phyloP scores from a whole-genome alignment of 1,140 invertebrate genomes.

The Cylas formicarius region DNA sequence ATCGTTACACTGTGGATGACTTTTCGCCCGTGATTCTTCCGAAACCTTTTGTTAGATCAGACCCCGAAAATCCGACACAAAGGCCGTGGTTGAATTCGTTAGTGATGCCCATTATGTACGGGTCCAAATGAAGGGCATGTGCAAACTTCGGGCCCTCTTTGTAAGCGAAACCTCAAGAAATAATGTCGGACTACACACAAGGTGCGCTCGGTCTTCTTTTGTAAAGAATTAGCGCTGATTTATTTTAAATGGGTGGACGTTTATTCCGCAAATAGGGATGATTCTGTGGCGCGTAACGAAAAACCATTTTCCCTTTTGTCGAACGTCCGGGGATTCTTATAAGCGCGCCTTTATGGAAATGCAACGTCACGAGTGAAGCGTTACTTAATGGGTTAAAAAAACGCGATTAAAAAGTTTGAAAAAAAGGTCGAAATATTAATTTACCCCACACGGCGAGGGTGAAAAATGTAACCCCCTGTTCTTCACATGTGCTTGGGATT shows the following conservation, averaged over 20 bases:
- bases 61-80: conserved; percentile 32
- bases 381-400: too few relatives aligned
- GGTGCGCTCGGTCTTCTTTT: conserved; percentile 10
- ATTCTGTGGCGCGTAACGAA: too few relatives aligned
- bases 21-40: conserved; percentile 21
- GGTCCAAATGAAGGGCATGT: conserved; percentile 27
- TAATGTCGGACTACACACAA: conserved; percentile 6
- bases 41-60: conserved; percentile 16
- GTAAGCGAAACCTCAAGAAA: conserved; percentile 20
- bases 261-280: too few relatives aligned
- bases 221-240: conserved; percentile 23
- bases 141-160: conserved; percentile 18
- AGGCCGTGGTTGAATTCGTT: conserved; percentile 31
- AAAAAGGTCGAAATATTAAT: too few relatives aligned
- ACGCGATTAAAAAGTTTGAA: too few relatives aligned
- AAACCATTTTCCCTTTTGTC: too few relatives aligned
- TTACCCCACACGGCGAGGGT: too few relatives aligned
- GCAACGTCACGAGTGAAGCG: too few relatives aligned
- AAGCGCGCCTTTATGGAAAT: too few relatives aligned
- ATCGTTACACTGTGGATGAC: conserved; percentile 31
- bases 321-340: too few relatives aligned
- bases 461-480: too few relatives aligned
- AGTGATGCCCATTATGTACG: conserved; percentile 31
- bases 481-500: too few relatives aligned
- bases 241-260: conserved; percentile 25